phyloP scores from a whole-genome alignment of 2,888 invertebrate species.

The Latrodectus hesperus region DNA sequence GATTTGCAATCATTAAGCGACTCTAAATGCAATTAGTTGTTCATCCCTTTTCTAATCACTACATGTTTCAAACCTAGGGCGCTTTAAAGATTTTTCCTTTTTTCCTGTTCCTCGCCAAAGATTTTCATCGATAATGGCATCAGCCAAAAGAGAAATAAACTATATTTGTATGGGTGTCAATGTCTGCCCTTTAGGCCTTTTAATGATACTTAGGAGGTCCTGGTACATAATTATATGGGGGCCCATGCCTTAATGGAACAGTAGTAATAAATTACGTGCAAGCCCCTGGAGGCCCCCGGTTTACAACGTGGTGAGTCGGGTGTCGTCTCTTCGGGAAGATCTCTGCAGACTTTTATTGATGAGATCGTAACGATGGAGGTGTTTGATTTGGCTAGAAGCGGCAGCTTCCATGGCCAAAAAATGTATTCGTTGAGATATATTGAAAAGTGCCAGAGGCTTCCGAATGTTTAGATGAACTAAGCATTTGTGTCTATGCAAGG shows the following conservation, averaged over 20 bases:
- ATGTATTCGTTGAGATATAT: constrained; percentile 9
- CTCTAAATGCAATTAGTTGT: too few relatives aligned
- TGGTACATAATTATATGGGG: constrained; percentile 38
- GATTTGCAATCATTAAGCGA: too few relatives aligned
- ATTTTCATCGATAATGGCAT: too few relatives aligned
- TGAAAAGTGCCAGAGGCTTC: constrained; percentile 19
- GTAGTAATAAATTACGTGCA: constrained; percentile 51
- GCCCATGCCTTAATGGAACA: constrained; percentile 36
- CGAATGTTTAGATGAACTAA: constrained; percentile 16
- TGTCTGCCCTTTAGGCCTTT: constrained; percentile 23
- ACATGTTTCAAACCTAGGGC: too few relatives aligned
- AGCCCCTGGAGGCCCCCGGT: constrained; percentile 29
- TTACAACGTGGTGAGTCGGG: not conserved
- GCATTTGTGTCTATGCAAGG: not conserved
- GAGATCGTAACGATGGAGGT: constrained; percentile 58
- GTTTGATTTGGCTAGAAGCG: constrained; percentile 52
- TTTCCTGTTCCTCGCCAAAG: too few relatives aligned
- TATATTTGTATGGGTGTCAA: constrained; percentile 14
- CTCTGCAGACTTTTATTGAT: constrained; percentile 58
- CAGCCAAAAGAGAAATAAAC: too few relatives aligned
- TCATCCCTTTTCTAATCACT: too few relatives aligned
- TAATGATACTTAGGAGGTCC: constrained; percentile 37
- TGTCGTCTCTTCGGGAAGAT: constrained; percentile 10
- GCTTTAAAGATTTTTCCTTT: too few relatives aligned
- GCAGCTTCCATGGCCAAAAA: not conserved